Base-by-base conservation (phyloP, 2,888 invertebrate species). In the Nemapogon koenigi region DNA sequence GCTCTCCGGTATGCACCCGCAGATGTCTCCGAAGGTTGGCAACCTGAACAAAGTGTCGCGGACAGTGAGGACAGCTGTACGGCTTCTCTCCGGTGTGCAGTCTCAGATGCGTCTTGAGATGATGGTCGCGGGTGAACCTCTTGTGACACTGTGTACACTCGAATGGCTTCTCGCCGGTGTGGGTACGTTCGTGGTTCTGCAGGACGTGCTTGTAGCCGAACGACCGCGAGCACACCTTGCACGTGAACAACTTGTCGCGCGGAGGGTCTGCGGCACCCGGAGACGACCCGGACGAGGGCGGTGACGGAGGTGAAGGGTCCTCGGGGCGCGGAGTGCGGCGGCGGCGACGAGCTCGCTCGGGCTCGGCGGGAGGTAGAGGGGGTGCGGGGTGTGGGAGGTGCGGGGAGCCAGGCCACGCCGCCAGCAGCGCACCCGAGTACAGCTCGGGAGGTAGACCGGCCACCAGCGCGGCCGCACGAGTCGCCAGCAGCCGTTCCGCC, bases 171-270 rank as follows among this genome's bases (percentile, higher is more conserved):
- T 95, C 95, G 0, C 95, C 95, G 1, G 95, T 95, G 63, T 95
- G 95, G 0, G 95, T 96, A 49, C 95, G 85, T 57, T 94, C 94
- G 68, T 95, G 95, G 61, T 95, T 95, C 68, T 95, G 94, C 35
- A 95, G 79, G 14, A 95, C 95, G 68, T 95, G 95, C 58, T 95
- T 95, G 80, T 95, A 95, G 33, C 94, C 94, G 57, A 95, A 95
- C 8, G 90, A 90, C 47, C 94, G 85, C 43, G 89, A 88, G 75
- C 95, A 95, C 32, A 91, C 79, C 52, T 88, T 88, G 67, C 95
- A 96, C 16, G 90, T 91, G 71, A 95, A 95, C 41, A 90, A 88
- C 60, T 93, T 91, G 55, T 93, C 93, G 8, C 89, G 75, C 0
- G 83, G 78, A 0, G 80, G 73, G 37, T 80, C 80, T 10, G 76